Evolutionary conservation across 2,888 invertebrate genomes (phyloP).

Genomic region (Tiliacea aurago): DNA sequence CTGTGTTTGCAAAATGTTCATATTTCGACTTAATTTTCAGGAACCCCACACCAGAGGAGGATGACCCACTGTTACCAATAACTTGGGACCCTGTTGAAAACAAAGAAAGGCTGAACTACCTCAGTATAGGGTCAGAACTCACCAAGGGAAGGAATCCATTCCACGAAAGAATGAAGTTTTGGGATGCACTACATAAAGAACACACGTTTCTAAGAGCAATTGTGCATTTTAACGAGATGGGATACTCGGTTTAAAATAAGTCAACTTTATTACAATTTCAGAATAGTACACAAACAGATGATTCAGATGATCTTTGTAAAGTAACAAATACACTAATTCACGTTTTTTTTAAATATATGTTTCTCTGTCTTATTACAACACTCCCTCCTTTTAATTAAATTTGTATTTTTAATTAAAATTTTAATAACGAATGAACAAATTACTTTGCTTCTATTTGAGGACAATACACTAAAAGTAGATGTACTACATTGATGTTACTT

Average conservation of each 20-base stretch:
- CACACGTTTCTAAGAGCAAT: constrained; percentile 78
- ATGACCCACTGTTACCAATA: constrained; percentile 81
- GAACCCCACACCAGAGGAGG: constrained; percentile 83
- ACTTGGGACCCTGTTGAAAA: constrained; percentile 84
- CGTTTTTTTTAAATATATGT: neutral
- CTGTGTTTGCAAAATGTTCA: neutral
- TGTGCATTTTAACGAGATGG: constrained; percentile 81
- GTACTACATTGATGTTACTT: neutral
- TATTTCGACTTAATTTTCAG: constrained; percentile 71
- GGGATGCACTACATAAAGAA: constrained; percentile 83
- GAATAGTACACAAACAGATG: neutral
- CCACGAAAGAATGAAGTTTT: constrained; percentile 84
- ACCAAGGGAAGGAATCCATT: constrained; percentile 85
- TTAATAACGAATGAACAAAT: neutral
- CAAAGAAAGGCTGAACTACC: constrained; percentile 81
- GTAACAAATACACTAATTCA: constrained; percentile 10
- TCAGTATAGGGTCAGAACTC: constrained; percentile 85
- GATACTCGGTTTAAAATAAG: constrained; percentile 64
- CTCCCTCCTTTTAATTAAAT: neutral
- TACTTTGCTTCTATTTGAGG: constrained; percentile 4
- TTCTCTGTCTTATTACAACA: neutral
- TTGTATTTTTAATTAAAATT: no score
- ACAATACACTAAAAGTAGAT: neutral
- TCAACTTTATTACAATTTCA: neutral
- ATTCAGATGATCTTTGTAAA: neutral